A percentile compares a stretch with the other conserved stretches of the same genome.
These are phyloP conservation scores for Diadegma fenestrale DNA, from an alignment of 2,888 invertebrate species.

Conservation along the genomic window DNA sequence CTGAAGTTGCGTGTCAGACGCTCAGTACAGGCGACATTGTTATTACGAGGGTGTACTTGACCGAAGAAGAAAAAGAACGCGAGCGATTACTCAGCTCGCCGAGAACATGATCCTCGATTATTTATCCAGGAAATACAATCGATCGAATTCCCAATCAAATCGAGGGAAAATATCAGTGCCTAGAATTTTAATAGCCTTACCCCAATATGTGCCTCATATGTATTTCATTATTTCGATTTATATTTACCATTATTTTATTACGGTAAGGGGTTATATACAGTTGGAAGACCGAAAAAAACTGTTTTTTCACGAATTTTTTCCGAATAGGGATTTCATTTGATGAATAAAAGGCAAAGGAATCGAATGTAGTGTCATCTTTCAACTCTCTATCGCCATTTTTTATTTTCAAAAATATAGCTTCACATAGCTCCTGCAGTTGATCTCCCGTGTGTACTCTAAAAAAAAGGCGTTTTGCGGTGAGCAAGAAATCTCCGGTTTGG, in stretches of 20 bases:
- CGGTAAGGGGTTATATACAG: too few species aligned
- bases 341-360: too few species aligned
- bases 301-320: too few species aligned
- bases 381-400: too few species aligned
- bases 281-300: too few species aligned
- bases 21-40: slow-evolving; percentile 97
- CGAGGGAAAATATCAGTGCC: slow-evolving; percentile 15
- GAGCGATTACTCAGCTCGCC: slow-evolving; percentile 87
- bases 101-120: slow-evolving; percentile 80
- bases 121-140: slow-evolving; percentile 17
- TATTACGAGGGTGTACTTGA: slow-evolving; percentile 92
- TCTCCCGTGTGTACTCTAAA: too few species aligned
- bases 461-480: too few species aligned
- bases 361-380: too few species aligned
- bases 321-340: too few species aligned
- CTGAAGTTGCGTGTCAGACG: slow-evolving; percentile 91
- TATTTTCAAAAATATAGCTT: too few species aligned
- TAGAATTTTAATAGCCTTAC: slow-evolving; percentile 39
- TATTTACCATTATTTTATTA: background rate
- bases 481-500: too few species aligned
- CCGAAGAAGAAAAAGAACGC: slow-evolving; percentile 87
- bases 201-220: slow-evolving; percentile 60
- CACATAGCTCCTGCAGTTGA: too few species aligned
- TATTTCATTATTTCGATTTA: slow-evolving; percentile 29
- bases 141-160: slow-evolving; percentile 33